These are phyloP conservation scores for Allophyes oxyacanthae DNA, from an alignment of 2,888 invertebrate species.

Conservation along the genomic window DNA sequence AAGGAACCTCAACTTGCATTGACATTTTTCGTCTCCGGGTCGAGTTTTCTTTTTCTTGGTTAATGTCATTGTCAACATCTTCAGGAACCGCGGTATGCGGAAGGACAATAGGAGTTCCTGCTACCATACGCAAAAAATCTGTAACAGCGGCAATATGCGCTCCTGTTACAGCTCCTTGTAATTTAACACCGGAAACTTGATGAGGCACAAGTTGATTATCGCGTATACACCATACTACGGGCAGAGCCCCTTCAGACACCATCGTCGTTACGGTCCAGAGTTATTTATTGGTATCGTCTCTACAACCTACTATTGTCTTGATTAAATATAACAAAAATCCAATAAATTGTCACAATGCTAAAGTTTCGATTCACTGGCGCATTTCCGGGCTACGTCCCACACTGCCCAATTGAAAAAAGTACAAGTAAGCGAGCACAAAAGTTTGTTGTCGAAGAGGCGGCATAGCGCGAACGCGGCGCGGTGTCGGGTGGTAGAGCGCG, in stretches of 20 bases:
- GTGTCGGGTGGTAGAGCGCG: constrained; percentile 71
- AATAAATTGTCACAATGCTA: constrained; percentile 56
- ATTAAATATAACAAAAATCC: constrained; percentile 31
- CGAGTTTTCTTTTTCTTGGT: constrained; percentile 81
- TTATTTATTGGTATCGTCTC: constrained; percentile 50
- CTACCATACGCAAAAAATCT: constrained; percentile 91
- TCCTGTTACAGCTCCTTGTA: constrained; percentile 91
- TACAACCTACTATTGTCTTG: constrained; percentile 34
- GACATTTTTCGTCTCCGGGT: constrained; percentile 85
- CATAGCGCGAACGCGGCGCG: constrained; percentile 82
- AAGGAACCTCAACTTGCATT: constrained; percentile 88
- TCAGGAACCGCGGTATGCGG: constrained; percentile 82
- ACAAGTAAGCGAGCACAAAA: constrained; percentile 74
- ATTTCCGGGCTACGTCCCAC: constrained; percentile 78
- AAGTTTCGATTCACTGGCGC: constrained; percentile 69
- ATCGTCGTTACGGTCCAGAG: constrained; percentile 79
- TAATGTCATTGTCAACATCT: constrained; percentile 81
- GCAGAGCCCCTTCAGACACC: constrained; percentile 90
- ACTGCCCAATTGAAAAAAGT: constrained; percentile 76
- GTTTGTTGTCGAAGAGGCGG: constrained; percentile 76
- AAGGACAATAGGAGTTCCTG: constrained; percentile 90
- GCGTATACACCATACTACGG: constrained; percentile 92
- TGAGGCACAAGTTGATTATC: constrained; percentile 92
- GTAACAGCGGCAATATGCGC: constrained; percentile 91
- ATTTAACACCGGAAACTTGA: constrained; percentile 91